Evolutionary conservation across 2,797 vertebrate genomes (phyloP).

Genomic region (Acropternis orthonyx): DNA sequence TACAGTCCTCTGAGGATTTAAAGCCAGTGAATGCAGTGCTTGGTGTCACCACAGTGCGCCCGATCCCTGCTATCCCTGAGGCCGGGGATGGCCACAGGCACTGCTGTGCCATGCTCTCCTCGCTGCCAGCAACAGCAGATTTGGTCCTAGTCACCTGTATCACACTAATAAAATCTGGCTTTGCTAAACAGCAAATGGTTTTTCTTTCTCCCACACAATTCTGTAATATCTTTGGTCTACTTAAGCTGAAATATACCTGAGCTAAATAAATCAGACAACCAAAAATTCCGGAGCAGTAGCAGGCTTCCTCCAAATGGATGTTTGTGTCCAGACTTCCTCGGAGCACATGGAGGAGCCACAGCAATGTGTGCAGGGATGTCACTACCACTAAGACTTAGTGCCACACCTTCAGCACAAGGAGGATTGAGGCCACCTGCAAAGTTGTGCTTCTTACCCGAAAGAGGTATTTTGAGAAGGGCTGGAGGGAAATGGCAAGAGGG

Average conservation of each 20-base stretch:
- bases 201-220: neutral
- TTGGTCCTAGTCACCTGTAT: neutral
- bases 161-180: neutral
- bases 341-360: neutral
- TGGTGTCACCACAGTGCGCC: neutral
- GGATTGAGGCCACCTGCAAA: neutral
- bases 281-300: neutral
- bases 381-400: rapidly evolving
- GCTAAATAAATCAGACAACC: neutral
- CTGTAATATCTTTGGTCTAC: neutral
- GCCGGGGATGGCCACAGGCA: rapidly evolving
- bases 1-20: neutral
- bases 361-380: rapidly evolving
- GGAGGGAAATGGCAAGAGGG: rapidly evolving
- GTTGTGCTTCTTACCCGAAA: neutral
- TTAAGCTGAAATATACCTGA: neutral
- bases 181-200: neutral
- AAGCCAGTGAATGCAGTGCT: neutral
- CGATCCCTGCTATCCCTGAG: neutral
- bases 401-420: rapidly evolving
- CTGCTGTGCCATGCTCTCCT: neutral
- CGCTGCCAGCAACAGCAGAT: rapidly evolving
- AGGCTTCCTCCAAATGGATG: neutral
- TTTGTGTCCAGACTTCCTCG: neutral
- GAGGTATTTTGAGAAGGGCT: rapidly evolving